Base-by-base conservation (phyloP, 2,888 invertebrate genomes). In the Tetropium fuscum region DNA sequence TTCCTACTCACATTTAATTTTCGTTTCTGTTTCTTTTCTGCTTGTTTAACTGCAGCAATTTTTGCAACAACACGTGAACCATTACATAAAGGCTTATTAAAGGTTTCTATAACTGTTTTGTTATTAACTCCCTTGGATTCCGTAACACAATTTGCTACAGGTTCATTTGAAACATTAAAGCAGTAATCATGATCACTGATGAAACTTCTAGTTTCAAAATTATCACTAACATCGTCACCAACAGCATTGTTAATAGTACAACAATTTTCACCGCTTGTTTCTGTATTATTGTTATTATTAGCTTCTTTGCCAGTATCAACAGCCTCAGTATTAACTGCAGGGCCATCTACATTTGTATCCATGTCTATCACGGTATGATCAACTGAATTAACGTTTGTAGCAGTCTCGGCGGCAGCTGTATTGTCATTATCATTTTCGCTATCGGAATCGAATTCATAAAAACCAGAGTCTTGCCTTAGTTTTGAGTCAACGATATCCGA, bases 391-490 rank as follows among this genome's bases (percentile, higher is more conserved):
- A 8, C 30, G 10, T 10, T 10, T 30, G 8, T 10, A 36, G 13
- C 15, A 15, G 36, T 16, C 3, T 13, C 7, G 43, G 49, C 51
- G 38, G 53, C 41, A 11, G 36, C 48, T 6, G 30, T 20, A 36
- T 58, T 53, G 16, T 53, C 51, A 22, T 51, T 48, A 30, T 64
- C 65, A 48, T 16, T 27, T 6, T 68, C 66, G 30, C 53, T 59
- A 11, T 68, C 71, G 41, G 53, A 64, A 36, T 54, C 58, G 13
- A 60, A 57, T 7, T 70, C 73, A 41, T 66, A 71, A 66, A 64
- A 69, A 25, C 73, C 73, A 20, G 71, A 71, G 62, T 71, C 71
- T 22, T 60, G 58, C 6, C 62, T 41, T 1, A 51, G 32, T 34
- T 67, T 67, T 5, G 30, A 40, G 25, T 53, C 36, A 8, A 60